Base-by-base conservation (phyloP, 2,888 invertebrate species). In the Chromoteleia sp. region DNA sequence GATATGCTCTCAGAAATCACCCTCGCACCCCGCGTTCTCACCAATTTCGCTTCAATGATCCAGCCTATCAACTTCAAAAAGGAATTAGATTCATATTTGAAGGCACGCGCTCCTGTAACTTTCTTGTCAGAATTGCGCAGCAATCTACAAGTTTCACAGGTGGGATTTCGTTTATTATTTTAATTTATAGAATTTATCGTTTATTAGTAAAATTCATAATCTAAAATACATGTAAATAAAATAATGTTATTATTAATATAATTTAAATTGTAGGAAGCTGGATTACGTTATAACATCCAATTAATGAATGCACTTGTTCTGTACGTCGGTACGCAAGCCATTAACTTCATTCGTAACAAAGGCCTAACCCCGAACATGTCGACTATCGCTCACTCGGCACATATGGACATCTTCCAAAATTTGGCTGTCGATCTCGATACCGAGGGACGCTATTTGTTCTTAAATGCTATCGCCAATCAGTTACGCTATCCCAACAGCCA, bases 341-440 rank as follows among this genome's bases (percentile, higher is more conserved):
- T 99, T 86, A 94, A 95, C 1, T 95, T 96, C 90, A 98, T 99
- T 83, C 95, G 98, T 80, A 95, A 95, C 87, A 98, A 98, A 92
- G 96, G 97, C 52, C 96, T 96, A 87, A 96, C 97, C 0, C 98
- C 99, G 0, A 98, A 96, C 90, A 98, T 98, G 96, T 96, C 97
- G 48, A 99, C 98, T n/a, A 99, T 99, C 83, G 97, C 98, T 0
- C 99, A 99, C 91, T 98, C 98, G 30, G 97, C 99, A 0, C 99
- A 98, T 92, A 99, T 99, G 99, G 99, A 99, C 92, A 99, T 99
- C 86, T 99, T 99, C 94, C 99, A 99, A 93, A 99, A 99, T 93
- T 94, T 99, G 86, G 98, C 98, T 0, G 99, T 99, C 0, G 98
- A 99, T 92, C 94, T 99, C 83, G 99, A 99, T 92, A 98, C 97